A percentile compares a stretch with the other conserved stretches of the same genome.
Conservation (phyloP, 2,888 invertebrate species). For the Orthosia cruda region DNA sequence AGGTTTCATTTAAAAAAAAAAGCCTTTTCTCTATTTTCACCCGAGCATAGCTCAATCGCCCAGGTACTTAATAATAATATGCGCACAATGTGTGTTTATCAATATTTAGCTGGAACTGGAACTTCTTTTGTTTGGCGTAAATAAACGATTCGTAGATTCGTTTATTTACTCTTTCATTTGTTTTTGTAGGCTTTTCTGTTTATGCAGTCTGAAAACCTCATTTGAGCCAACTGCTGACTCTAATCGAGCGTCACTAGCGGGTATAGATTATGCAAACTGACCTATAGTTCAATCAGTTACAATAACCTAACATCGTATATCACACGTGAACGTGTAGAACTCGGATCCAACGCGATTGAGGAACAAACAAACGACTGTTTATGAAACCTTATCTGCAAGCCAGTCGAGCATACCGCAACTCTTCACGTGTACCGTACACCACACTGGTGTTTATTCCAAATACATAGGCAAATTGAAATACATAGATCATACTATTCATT, state of each 20-base stretch:
- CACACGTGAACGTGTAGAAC: slow-evolving; percentile 41
- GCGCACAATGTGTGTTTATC: slow-evolving; percentile 35
- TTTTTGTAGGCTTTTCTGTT: slow-evolving; percentile 35
- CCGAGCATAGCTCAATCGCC: no score
- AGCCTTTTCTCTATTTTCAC: no score
- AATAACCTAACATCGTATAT: slow-evolving; percentile 23
- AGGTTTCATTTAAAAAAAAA: no score
- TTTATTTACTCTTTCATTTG: not conserved
- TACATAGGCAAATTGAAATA: not conserved
- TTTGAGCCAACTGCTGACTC: not conserved
- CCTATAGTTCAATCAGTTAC: slow-evolving; percentile 42
- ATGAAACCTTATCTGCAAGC: slow-evolving; percentile 76
- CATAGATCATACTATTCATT: not conserved
- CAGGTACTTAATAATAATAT: not conserved
- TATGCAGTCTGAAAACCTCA: not conserved
- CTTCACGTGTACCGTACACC: slow-evolving; percentile 74
- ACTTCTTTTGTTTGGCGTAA: slow-evolving; percentile 30
- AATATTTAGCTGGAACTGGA: slow-evolving; percentile 32
- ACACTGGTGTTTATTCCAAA: slow-evolving; percentile 58
- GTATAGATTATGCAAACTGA: slow-evolving; percentile 50
- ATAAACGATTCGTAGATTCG: slow-evolving; percentile 24
- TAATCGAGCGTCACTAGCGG: slow-evolving; percentile 18
- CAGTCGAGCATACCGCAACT: slow-evolving; percentile 67
- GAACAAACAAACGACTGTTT: slow-evolving; percentile 62
- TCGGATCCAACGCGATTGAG: slow-evolving; percentile 34